phyloP scores from a whole-genome alignment of 2,888 invertebrate species.

The Drosophila meridiana region DNA sequence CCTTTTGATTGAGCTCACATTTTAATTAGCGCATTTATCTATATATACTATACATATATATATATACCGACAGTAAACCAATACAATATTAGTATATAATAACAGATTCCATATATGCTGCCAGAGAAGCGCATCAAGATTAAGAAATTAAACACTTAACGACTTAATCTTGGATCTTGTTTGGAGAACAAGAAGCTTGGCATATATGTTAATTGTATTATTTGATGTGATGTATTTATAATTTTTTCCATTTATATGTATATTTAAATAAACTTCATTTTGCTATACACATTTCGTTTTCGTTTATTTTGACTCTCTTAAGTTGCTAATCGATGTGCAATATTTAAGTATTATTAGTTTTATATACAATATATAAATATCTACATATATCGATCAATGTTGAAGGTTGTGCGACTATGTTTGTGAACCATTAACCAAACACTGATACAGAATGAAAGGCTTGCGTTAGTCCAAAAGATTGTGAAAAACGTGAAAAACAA shows the following conservation, averaged over 20 bases:
- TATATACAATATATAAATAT: slow-evolving; percentile 24
- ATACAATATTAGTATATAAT: slow-evolving; percentile 61
- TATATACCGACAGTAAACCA: slow-evolving; percentile 41
- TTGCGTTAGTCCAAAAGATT: slow-evolving; percentile 58
- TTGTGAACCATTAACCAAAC: slow-evolving; percentile 71
- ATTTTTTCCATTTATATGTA: slow-evolving; percentile 62
- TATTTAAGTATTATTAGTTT: slow-evolving; percentile 42
- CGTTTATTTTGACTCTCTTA: slow-evolving; percentile 20
- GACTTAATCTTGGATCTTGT: slow-evolving; percentile 41
- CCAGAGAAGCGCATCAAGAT: slow-evolving; percentile 33
- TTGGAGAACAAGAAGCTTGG: slow-evolving; percentile 44
- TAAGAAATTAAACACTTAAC: not conserved
- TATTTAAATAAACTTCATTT: slow-evolving; percentile 70
- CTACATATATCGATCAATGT: slow-evolving; percentile 60
- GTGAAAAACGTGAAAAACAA: slow-evolving; percentile 39
- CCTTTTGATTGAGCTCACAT: slow-evolving; percentile 52
- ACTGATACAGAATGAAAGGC: slow-evolving; percentile 49
- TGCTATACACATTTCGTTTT: slow-evolving; percentile 47
- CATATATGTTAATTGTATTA: slow-evolving; percentile 73
- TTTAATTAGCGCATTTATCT: slow-evolving; percentile 73
- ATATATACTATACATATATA: slow-evolving; percentile 46
- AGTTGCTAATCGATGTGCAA: slow-evolving; percentile 45
- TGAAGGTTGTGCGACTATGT: slow-evolving; percentile 74
- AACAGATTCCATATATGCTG: slow-evolving; percentile 63
- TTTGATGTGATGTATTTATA: slow-evolving; percentile 78